These are phyloP conservation scores for Latrodectus elegans DNA, from an alignment of 2,888 invertebrate species.

Conservation along the genomic window DNA sequence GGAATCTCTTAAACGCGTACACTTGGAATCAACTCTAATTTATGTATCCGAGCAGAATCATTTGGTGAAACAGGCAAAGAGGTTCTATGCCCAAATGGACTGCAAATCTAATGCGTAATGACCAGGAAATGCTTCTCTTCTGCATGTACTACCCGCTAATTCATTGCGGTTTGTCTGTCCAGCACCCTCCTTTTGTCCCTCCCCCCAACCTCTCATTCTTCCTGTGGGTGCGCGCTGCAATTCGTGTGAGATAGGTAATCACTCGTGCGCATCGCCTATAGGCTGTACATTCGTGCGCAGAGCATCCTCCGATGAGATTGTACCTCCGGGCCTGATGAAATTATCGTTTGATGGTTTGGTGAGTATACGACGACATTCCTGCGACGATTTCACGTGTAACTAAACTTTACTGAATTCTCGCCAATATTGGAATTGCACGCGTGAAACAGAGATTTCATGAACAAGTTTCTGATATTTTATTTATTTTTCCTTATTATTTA, in stretches of 20 bases:
- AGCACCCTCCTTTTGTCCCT: constrained; percentile 10
- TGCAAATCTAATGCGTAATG: constrained; percentile 2
- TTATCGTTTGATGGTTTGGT: neutral
- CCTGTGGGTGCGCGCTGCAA: no score
- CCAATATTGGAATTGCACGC: neutral
- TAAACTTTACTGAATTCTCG: neutral
- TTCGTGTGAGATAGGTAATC: neutral
- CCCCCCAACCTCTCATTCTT: no score
- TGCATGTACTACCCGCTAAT: constrained; percentile 6
- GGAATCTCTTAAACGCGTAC: no score
- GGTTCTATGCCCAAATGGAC: constrained; percentile 16
- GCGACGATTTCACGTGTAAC: neutral
- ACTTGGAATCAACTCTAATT: no score
- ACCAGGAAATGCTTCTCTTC: constrained; percentile 27
- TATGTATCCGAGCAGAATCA: neutral
- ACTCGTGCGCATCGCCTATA: neutral
- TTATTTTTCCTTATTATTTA: no score
- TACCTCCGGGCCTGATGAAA: neutral
- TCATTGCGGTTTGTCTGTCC: constrained; percentile 21
- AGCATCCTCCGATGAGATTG: neutral
- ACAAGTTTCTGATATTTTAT: no score
- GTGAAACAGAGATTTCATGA: no score
- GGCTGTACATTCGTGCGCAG: neutral
- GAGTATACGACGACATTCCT: neutral
- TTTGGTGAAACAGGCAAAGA: neutral